These are phyloP conservation scores for Plagiodera versicolora DNA, from an alignment of 2,888 invertebrate genomes.

Conservation along the genomic window DNA sequence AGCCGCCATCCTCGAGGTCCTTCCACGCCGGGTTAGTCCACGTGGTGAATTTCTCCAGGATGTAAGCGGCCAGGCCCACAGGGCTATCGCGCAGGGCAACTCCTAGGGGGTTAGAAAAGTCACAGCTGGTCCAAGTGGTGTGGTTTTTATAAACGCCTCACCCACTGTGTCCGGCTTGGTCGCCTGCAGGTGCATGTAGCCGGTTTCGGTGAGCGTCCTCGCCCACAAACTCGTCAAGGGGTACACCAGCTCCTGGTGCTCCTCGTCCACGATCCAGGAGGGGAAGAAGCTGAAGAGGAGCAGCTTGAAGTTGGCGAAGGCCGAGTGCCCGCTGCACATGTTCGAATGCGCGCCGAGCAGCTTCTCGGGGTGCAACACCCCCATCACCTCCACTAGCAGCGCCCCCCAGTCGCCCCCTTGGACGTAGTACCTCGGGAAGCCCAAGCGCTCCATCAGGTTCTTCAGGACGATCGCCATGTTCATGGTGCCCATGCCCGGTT, in stretches of 20 bases:
- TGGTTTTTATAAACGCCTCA: too few species aligned
- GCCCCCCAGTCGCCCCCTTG: slow-evolving; percentile 88
- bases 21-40: slow-evolving; percentile 65
- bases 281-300: slow-evolving; percentile 29
- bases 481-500: slow-evolving; percentile 62
- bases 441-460: slow-evolving; percentile 72
- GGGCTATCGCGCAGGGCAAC: slow-evolving; percentile 67
- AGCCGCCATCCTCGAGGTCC: slow-evolving; percentile 64
- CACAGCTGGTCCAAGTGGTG: too few species aligned
- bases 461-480: slow-evolving; percentile 64
- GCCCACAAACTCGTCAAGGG: slow-evolving; percentile 54
- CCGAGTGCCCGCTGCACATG: slow-evolving; percentile 41
- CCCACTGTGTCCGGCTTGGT: slow-evolving; percentile 87
- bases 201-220: slow-evolving; percentile 59
- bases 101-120: slow-evolving; percentile 17
- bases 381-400: slow-evolving; percentile 63
- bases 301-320: slow-evolving; percentile 25
- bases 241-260: slow-evolving; percentile 58
- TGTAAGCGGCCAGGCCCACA: slow-evolving; percentile 83
- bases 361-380: slow-evolving; percentile 64
- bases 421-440: slow-evolving; percentile 66
- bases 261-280: slow-evolving; percentile 55
- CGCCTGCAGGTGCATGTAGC: slow-evolving; percentile 77
- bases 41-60: slow-evolving; percentile 84
- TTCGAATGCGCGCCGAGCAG: slow-evolving; percentile 65